phyloP scores from a whole-genome alignment of 2,797 vertebrate genomes.

The Zalophus californianus region DNA sequence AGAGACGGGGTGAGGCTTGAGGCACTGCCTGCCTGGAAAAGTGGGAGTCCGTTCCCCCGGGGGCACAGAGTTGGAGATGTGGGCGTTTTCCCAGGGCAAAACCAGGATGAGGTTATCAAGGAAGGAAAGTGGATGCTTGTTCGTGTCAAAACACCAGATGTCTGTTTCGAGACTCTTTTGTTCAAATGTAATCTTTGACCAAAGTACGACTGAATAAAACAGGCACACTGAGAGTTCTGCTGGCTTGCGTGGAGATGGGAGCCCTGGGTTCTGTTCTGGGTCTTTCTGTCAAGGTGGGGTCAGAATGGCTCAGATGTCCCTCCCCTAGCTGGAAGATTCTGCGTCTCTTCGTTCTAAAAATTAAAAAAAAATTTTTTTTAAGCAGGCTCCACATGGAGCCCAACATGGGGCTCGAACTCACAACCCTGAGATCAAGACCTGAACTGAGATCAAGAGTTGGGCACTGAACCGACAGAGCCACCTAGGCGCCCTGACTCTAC shows the following conservation, averaged over 20 bases:
- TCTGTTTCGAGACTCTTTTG: conserved; percentile 49
- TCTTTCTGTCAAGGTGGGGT: background rate
- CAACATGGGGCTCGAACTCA: background rate
- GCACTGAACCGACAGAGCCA: background rate
- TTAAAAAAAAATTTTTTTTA: background rate
- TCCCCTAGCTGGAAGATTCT: too few relatives aligned
- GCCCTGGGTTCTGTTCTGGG: background rate
- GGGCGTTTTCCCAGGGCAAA: background rate
- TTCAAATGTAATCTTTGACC: background rate
- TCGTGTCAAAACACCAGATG: conserved; percentile 73
- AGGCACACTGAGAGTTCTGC: fast-evolving
- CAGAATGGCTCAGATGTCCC: background rate
- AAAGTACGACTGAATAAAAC: background rate
- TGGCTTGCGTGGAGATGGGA: background rate
- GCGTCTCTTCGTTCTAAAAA: background rate
- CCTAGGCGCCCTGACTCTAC: background rate
- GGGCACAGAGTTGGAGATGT: background rate
- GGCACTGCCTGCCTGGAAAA: background rate
- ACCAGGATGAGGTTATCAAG: background rate
- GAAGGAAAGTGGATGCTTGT: conserved; percentile 5
- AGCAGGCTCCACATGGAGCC: background rate
- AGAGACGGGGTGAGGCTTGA: fast-evolving
- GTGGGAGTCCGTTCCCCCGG: background rate
- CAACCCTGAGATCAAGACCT: background rate
- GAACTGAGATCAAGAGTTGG: background rate